A percentile compares a stretch with the other conserved stretches of the same genome.
These are phyloP conservation scores for Lottia gigantea DNA, from an alignment of 2,888 invertebrate species.

Conservation along the genomic window DNA sequence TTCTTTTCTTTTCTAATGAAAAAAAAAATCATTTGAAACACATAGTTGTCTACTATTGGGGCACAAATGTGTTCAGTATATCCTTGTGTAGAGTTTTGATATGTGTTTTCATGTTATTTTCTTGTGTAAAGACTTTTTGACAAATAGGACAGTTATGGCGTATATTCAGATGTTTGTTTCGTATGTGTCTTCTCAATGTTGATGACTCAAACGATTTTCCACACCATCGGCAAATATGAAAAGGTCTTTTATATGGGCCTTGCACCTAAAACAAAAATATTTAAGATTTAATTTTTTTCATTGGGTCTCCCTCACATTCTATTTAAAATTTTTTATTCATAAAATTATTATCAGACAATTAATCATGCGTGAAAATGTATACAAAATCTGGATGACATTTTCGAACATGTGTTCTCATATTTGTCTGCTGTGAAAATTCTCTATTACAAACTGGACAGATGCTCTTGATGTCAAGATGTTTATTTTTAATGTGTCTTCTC, in stretches of 20 bases:
- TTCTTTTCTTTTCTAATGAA: too few relatives aligned
- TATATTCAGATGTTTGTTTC: conserved; percentile 1
- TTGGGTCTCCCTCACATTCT: too few relatives aligned
- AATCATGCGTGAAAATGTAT: too few relatives aligned
- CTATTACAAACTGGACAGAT: not conserved
- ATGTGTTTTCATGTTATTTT: conserved; percentile 8
- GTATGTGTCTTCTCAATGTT: conserved; percentile 5
- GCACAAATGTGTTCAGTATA: too few relatives aligned
- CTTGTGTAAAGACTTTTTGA: conserved; percentile 1
- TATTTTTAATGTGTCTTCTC: not conserved
- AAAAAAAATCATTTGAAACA: too few relatives aligned
- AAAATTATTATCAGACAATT: too few relatives aligned
- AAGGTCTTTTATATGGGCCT: too few relatives aligned
- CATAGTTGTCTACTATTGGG: too few relatives aligned
- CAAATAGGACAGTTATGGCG: not conserved
- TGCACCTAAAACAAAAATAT: too few relatives aligned
- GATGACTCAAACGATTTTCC: not conserved
- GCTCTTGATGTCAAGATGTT: not conserved
- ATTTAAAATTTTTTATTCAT: too few relatives aligned
- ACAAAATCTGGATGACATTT: not conserved
- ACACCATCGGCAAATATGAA: too few relatives aligned
- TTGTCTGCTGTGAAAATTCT: not conserved
- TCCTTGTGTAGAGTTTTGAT: not conserved
- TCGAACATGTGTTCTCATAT: not conserved
- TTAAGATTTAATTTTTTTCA: too few relatives aligned